These are phyloP conservation scores for Rhagoletis zephyria DNA, from an alignment of 1,140 invertebrate genomes.

Conservation along the genomic window DNA sequence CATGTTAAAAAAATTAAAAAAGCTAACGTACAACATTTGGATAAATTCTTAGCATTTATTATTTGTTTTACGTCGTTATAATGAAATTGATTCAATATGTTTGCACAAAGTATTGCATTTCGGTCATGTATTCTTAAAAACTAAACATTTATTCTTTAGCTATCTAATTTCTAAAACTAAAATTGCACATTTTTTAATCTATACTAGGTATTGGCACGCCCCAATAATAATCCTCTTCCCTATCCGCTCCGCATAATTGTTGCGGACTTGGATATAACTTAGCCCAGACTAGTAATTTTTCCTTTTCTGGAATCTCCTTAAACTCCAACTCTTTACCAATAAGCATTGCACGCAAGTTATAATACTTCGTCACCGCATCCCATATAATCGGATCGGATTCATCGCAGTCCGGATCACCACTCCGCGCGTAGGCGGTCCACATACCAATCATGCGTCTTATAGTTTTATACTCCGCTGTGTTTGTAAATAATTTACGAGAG, in stretches of 20 bases:
- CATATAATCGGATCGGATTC: slow-evolving; percentile 58
- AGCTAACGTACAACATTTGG: too few relatives aligned
- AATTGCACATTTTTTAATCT: too few relatives aligned
- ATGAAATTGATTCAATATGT: too few relatives aligned
- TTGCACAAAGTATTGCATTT: too few relatives aligned
- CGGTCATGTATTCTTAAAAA: too few relatives aligned
- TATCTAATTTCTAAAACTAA: too few relatives aligned
- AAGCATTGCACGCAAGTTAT: slow-evolving; percentile 65
- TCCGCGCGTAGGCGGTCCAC: slow-evolving; percentile 72
- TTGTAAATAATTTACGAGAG: slow-evolving; percentile 69
- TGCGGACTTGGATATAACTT: slow-evolving; percentile 60
- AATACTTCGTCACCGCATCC: slow-evolving; percentile 58
- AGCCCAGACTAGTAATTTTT: slow-evolving; percentile 73
- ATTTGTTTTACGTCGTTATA: too few relatives aligned
- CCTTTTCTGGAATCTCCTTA: slow-evolving; percentile 71
- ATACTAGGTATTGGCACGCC: background rate
- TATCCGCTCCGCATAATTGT: slow-evolving; percentile 10
- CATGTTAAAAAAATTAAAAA: too few relatives aligned
- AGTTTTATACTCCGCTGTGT: slow-evolving; percentile 64
- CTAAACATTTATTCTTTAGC: too few relatives aligned
- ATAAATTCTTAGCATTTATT: too few relatives aligned
- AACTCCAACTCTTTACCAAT: slow-evolving; percentile 69
- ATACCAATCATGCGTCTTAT: slow-evolving; percentile 70
- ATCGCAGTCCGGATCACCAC: slow-evolving; percentile 64
- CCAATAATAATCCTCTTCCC: slow-evolving; percentile 1